Conservation (phyloP, 1,140 invertebrate genomes). For the Manduca sexta region DNA sequence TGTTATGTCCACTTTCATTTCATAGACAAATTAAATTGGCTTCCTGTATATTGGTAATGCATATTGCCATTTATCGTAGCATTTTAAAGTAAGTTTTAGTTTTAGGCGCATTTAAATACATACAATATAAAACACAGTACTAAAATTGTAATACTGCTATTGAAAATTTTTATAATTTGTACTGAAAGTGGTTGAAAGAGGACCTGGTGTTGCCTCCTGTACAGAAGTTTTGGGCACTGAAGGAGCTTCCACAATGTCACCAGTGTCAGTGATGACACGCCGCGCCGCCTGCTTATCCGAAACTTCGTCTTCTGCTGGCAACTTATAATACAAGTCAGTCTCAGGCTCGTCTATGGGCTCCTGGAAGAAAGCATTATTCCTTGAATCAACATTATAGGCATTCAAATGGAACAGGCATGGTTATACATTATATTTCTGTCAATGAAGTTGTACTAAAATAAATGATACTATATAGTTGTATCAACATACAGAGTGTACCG, state of each 20-base stretch:
- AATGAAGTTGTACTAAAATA: not conserved
- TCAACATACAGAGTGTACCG: not conserved
- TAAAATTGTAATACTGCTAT: too few species aligned
- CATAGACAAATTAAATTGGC: too few species aligned
- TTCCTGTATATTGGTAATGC: too few species aligned
- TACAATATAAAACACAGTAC: too few species aligned
- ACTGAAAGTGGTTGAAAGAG: too few species aligned
- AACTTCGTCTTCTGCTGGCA: slow-evolving; percentile 25
- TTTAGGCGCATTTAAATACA: too few species aligned
- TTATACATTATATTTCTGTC: not conserved
- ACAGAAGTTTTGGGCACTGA: slow-evolving; percentile 19
- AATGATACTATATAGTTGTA: not conserved
- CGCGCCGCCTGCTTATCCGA: slow-evolving; percentile 26
- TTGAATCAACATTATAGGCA: not conserved
- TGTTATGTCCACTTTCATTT: too few species aligned
- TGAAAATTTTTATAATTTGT: too few species aligned
- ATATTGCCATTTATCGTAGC: too few species aligned
- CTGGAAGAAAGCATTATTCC: slow-evolving; percentile 11
- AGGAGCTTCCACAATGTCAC: slow-evolving; percentile 49
- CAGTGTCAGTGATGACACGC: slow-evolving; percentile 52
- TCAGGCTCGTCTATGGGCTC: slow-evolving; percentile 30
- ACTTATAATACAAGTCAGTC: not conserved
- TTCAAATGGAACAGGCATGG: not conserved
- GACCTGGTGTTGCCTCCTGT: slow-evolving; percentile 1
- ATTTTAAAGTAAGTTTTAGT: too few species aligned